Percentiles rank a stretch among this genome's conserved stretches.
These are phyloP conservation scores for Sander vitreus DNA, from an alignment of 2,113 vertebrate genomes.

Conservation along the genomic window DNA sequence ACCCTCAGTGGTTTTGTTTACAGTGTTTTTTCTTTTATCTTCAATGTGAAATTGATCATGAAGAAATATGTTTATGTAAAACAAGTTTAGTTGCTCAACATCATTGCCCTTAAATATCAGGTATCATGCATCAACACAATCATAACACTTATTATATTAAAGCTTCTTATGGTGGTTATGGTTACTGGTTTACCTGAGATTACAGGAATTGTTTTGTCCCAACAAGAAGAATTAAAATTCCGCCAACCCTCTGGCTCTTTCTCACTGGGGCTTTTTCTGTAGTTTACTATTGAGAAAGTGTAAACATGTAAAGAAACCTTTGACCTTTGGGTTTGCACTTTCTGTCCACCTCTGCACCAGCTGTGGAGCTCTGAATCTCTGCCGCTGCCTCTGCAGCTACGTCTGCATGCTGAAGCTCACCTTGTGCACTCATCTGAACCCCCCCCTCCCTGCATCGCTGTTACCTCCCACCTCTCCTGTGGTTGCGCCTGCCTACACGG, in stretches of 20 bases:
- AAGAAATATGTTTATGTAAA: not conserved
- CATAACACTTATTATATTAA: not conserved
- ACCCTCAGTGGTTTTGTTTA: constrained; percentile 10
- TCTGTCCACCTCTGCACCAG: constrained; percentile 66
- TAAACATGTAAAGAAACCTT: constrained; percentile 44
- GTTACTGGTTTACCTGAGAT: constrained; percentile 51
- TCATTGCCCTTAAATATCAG: constrained; percentile 11
- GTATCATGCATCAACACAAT: not conserved
- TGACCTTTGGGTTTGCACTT: constrained; percentile 68
- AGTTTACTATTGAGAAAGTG: constrained; percentile 39
- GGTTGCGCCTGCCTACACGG: constrained; percentile 59
- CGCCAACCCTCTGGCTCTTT: constrained; percentile 14
- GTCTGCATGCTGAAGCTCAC: constrained; percentile 18
- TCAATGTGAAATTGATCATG: not conserved
- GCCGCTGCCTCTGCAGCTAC: not conserved
- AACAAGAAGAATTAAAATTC: not conserved
- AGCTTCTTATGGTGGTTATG: constrained; percentile 5
- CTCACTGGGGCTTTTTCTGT: constrained; percentile 67
- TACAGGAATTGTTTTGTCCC: constrained; percentile 26
- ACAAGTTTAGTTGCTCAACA: not conserved
- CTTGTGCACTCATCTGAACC: constrained; percentile 36
- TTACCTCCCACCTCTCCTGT: constrained; percentile 51
- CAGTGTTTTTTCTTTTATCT: not conserved
- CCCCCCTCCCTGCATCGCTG: not conserved
- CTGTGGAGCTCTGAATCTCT: constrained; percentile 29